Evolutionary conservation across 2,888 invertebrate species (phyloP).

Genomic region (Apamea sordens): DNA sequence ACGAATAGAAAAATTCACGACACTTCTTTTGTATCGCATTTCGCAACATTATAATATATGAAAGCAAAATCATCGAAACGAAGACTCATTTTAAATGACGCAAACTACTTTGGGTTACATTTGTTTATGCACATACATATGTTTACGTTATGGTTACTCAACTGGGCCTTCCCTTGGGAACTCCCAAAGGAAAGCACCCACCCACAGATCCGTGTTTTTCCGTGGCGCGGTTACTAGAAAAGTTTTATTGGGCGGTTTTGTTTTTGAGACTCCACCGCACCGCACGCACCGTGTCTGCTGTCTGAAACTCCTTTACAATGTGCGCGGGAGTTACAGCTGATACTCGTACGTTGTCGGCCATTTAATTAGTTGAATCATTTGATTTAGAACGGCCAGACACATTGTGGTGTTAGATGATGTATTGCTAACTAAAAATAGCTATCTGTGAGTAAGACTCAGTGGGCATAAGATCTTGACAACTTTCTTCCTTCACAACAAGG

Average conservation of each 20-base stretch:
- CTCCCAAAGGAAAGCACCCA: background rate
- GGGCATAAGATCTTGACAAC: background rate
- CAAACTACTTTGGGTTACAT: background rate
- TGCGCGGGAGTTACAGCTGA: constrained; percentile 29
- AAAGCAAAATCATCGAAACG: background rate
- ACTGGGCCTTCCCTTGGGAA: background rate
- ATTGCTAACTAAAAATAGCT: constrained; percentile 12
- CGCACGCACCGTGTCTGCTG: background rate
- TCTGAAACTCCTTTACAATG: background rate
- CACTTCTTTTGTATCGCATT: background rate
- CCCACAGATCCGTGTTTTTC: background rate
- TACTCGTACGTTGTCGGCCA: constrained; percentile 15
- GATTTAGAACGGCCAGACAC: constrained; percentile 37
- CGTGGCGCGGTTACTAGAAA: background rate
- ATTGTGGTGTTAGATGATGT: constrained; percentile 20
- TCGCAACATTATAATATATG: background rate
- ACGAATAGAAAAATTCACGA: background rate
- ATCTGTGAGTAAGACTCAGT: background rate
- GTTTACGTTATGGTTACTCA: too few species aligned
- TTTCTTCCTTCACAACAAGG: background rate
- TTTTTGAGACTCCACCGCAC: background rate
- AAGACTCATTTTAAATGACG: background rate
- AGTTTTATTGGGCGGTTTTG: background rate
- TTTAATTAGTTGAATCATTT: constrained; percentile 45
- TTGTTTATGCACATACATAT: too few species aligned